Evolutionary conservation across 2,797 vertebrate genomes (phyloP), one percentile per base, ranked within the genome.

Genomic region (Phalloptychus januarius): DNA sequence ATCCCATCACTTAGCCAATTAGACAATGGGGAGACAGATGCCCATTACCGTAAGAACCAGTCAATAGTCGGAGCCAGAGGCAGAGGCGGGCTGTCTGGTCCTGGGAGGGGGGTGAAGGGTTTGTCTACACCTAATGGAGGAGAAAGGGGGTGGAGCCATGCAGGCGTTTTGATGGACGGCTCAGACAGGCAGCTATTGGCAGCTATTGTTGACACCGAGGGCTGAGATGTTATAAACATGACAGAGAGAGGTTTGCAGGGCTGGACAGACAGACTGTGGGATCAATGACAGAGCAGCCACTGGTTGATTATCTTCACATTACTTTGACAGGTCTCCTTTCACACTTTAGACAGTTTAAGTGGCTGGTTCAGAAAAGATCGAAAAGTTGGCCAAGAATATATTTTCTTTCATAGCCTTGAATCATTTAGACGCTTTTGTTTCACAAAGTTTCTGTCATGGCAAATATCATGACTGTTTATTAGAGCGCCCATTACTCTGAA

Each of bases 1-100:
- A 96, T 95, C 91, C 91, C 93, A 95, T 95, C 95, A 95, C 95
- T 96, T 94, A 95, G 92, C 93, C 95, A 95, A 95, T 95, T 95
- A 96, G 93, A 94, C 93, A 93, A 92, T 86, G 92, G 92, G 91
- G 92, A 95, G 95, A 95, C 94, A 94, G 94, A 95, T 89, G 87
- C 75, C 95, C 94, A 94, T 95, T 96, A 96, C 91, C 83, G 89
- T 93, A 90, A 92, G 91, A 93, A 92, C 90, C 92, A 91, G 95
- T 96, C 95, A 86, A 96, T 95, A 95, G 86, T 84, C 73, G 94
- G 95, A 95, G 94, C 90, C 95, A 92, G 87, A 79, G 88, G 83
- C 87, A 81, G 84, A 89, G 92, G 91, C 88, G 90, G 92, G 88
- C 79, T 82, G 94, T 95, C 94, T 94, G 90, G 84, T 79, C 86